These are phyloP conservation scores for Ia io DNA, from an alignment of 2,113 vertebrate species.

Conservation along the genomic window DNA sequence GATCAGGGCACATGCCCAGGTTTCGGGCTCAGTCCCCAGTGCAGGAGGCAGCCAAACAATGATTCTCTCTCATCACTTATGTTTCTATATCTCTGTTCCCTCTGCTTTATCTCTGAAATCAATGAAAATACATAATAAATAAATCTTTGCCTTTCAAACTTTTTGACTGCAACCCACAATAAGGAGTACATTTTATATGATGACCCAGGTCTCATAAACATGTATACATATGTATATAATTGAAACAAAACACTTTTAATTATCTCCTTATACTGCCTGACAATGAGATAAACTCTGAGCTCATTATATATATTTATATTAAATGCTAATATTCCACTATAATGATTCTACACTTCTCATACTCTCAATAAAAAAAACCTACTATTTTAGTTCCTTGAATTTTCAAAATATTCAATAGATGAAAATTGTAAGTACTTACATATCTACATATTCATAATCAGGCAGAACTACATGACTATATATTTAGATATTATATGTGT, in stretches of 20 bases:
- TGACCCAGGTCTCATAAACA: not conserved
- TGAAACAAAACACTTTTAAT: not conserved
- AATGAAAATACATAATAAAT: not conserved
- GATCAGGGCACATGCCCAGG: too few relatives aligned
- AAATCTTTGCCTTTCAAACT: not conserved
- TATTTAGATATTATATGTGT: not conserved
- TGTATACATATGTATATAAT: not conserved
- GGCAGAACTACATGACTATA: not conserved
- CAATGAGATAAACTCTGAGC: not conserved
- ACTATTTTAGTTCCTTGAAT: not conserved
- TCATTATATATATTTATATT: not conserved
- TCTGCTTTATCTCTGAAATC: too few relatives aligned
- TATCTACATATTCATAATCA: constrained; percentile 9
- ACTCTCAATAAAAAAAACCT: not conserved
- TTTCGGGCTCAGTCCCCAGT: too few relatives aligned
- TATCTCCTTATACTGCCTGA: not conserved
- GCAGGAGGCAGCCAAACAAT: too few relatives aligned
- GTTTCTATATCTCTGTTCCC: too few relatives aligned
- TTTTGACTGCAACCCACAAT: not conserved
- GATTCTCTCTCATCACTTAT: too few relatives aligned
- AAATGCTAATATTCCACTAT: constrained; percentile 18
- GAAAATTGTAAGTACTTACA: constrained; percentile 38
- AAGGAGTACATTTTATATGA: not conserved
- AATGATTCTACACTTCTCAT: not conserved
- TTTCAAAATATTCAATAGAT: not conserved